A percentile compares a stretch with the other conserved stretches of the same genome.
Evolutionary conservation across 2,797 vertebrate species (phyloP).

Genomic region (Microcaecilia unicolor): DNA sequence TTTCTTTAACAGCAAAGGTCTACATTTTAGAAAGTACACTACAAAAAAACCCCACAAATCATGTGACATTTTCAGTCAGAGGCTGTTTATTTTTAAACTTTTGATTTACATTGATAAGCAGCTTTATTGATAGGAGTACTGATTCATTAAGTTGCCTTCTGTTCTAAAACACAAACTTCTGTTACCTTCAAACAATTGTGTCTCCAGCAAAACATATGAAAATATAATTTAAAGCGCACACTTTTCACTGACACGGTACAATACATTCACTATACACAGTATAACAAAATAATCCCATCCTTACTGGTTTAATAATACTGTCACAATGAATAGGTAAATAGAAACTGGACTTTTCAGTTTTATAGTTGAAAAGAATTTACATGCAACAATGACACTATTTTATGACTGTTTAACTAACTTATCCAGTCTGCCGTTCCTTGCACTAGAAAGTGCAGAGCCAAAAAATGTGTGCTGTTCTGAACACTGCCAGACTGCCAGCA

Average conservation of each 20-base stretch:
- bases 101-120: slow-evolving; percentile 90
- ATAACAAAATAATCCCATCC: slow-evolving; percentile 85
- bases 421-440: slow-evolving; percentile 47
- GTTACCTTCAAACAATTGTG: slow-evolving; percentile 72
- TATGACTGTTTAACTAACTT: slow-evolving; percentile 62
- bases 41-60: neutral
- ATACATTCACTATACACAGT: slow-evolving; percentile 95
- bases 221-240: slow-evolving; percentile 99
- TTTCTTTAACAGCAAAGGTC: too few relatives aligned
- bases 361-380: slow-evolving; percentile 59
- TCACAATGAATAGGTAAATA: slow-evolving; percentile 72
- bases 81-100: slow-evolving; percentile 79
- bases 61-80: slow-evolving; percentile 50
- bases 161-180: slow-evolving; percentile 71
- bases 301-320: slow-evolving; percentile 86
- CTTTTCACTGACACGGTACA: slow-evolving; percentile 85
- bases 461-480: slow-evolving; percentile 11
- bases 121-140: slow-evolving; percentile 74
- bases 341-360: slow-evolving; percentile 60
- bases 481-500: slow-evolving; percentile 29
- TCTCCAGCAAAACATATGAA: slow-evolving; percentile 89
- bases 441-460: slow-evolving; percentile 47
- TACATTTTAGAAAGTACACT: too few relatives aligned
- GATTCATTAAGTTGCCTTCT: slow-evolving; percentile 70
- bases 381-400: slow-evolving; percentile 69